Conservation (phyloP, 2,888 invertebrate genomes). For the Autographa pulchrina region DNA sequence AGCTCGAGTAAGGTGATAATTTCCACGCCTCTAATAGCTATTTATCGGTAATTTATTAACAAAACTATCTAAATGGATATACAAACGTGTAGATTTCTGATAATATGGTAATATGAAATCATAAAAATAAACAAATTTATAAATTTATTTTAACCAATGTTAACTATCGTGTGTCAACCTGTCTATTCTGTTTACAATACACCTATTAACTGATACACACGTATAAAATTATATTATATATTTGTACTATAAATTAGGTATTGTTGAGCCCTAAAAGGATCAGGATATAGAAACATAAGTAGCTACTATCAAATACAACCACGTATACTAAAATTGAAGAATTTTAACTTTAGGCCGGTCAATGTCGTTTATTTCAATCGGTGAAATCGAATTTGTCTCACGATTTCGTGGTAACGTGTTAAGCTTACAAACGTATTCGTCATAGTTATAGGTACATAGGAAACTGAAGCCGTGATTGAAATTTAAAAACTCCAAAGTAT, state of each 20-base stretch:
- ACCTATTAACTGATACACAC: too few relatives aligned
- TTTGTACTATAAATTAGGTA: too few relatives aligned
- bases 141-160: neutral
- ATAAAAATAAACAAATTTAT: neutral
- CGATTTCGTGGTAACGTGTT: slow-evolving; percentile 37
- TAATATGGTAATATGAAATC: slow-evolving; percentile 2
- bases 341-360: neutral
- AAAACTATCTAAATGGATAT: slow-evolving; percentile 1
- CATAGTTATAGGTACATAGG: slow-evolving; percentile 1
- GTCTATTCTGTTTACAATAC: too few relatives aligned
- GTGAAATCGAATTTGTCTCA: slow-evolving; percentile 36
- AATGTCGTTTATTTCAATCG: neutral
- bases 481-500: neutral
- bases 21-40: neutral
- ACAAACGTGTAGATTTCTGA: neutral
- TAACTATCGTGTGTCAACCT: neutral
- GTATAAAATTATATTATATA: too few relatives aligned
- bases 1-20: neutral
- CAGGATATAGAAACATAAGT: neutral
- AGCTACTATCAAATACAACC: neutral
- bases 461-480: neutral
- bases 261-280: too few relatives aligned
- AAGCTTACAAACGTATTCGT: slow-evolving; percentile 28
- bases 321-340: neutral
- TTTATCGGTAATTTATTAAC: slow-evolving; percentile 4